These are phyloP conservation scores for Pecten maximus DNA, from an alignment of 2,888 invertebrate genomes.

Conservation along the genomic window DNA sequence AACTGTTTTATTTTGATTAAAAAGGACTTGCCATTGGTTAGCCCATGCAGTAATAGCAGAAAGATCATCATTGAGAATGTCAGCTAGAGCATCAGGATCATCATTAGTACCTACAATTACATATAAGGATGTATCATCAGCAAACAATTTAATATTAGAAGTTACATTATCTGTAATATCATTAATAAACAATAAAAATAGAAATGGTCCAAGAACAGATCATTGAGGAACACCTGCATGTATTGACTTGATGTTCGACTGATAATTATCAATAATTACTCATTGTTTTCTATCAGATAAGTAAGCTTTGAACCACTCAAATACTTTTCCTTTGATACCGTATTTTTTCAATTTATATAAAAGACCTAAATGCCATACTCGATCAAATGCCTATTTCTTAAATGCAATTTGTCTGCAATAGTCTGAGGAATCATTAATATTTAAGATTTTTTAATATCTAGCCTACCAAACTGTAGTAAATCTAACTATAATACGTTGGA, in stretches of 20 bases:
- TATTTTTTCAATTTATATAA: not conserved
- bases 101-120: not conserved
- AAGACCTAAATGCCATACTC: slow-evolving; percentile 37
- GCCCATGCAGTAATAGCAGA: not conserved
- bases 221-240: slow-evolving; percentile 13
- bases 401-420: too few species aligned
- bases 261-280: not conserved
- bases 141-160: slow-evolving; percentile 35
- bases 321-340: not conserved
- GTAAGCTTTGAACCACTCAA: slow-evolving; percentile 28
- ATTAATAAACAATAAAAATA: slow-evolving; percentile 36
- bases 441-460: too few species aligned
- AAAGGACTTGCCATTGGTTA: not conserved
- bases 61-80: not conserved
- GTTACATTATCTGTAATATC: slow-evolving; percentile 26
- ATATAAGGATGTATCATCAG: slow-evolving; percentile 38
- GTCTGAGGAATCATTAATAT: too few species aligned
- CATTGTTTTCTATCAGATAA: slow-evolving; percentile 27
- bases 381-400: not conserved
- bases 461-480: too few species aligned
- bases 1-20: not conserved
- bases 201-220: slow-evolving; percentile 24
- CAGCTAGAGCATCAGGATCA: not conserved
- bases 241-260: not conserved
- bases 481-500: too few species aligned